Percentiles rank a stretch among this genome's conserved stretches.
Evolutionary conservation across 2,888 invertebrate genomes (phyloP).

Genomic region (Scaptomyza tumidula): DNA sequence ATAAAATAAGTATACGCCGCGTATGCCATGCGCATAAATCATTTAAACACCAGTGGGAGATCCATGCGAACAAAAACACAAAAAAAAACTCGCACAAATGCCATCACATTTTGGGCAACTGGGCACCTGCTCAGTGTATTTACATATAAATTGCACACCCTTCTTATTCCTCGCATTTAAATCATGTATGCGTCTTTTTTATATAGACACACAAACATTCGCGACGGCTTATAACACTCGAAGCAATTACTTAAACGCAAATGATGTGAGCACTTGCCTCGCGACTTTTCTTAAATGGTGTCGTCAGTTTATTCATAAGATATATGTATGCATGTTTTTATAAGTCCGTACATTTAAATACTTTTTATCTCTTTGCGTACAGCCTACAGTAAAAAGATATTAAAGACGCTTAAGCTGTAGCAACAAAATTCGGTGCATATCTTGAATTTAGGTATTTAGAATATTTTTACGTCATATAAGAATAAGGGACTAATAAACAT

Average conservation of each 20-base stretch:
- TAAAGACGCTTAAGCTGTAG: constrained; percentile 7
- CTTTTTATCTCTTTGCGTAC: constrained; percentile 31
- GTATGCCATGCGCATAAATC: constrained; percentile 67
- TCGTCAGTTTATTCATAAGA: constrained; percentile 30
- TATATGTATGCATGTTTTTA: background rate
- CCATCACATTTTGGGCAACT: constrained; percentile 25
- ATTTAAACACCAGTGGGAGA: constrained; percentile 42
- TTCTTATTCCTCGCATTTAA: constrained; percentile 2
- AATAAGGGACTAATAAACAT: too few species aligned
- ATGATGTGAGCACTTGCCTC: constrained; percentile 34
- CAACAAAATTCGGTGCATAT: background rate
- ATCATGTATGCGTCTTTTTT: constrained; percentile 12
- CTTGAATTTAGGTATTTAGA: too few species aligned
- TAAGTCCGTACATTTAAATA: constrained; percentile 8
- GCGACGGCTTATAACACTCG: constrained; percentile 31
- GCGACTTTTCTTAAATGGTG: constrained; percentile 34
- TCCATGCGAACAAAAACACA: constrained; percentile 4
- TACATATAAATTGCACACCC: constrained; percentile 38
- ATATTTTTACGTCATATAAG: too few species aligned
- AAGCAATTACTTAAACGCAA: constrained; percentile 58
- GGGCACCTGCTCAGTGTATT: constrained; percentile 47
- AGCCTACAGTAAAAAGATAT: constrained; percentile 9
- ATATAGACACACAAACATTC: constrained; percentile 10
- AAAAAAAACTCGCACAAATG: constrained; percentile 13
- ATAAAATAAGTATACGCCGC: constrained; percentile 69